phyloP scores from a whole-genome alignment of 2,113 vertebrate species.

The Bubo blakistoni region DNA sequence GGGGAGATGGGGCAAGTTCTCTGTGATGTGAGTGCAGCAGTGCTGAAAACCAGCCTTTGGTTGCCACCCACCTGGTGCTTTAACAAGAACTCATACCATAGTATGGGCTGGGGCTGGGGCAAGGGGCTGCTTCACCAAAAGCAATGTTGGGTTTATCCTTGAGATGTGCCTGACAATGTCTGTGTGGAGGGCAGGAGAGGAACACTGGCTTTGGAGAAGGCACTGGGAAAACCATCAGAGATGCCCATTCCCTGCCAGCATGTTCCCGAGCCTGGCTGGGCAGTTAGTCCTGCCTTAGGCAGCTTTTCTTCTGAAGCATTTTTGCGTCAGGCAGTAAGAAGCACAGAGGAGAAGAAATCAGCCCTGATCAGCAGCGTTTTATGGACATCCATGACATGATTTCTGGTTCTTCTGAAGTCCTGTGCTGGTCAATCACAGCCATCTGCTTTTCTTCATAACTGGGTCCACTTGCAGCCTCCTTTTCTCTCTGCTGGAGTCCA shows the following conservation, averaged over 20 bases:
- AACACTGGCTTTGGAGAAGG: background rate
- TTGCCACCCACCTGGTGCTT: background rate
- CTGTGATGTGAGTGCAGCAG: background rate
- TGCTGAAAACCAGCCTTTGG: background rate
- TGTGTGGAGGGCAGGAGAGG: background rate
- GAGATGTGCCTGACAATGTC: fast-evolving
- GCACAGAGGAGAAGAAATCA: background rate
- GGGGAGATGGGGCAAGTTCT: background rate
- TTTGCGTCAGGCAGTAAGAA: background rate
- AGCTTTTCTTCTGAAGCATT: background rate
- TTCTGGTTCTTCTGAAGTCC: background rate
- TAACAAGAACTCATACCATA: background rate
- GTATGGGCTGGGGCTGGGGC: background rate
- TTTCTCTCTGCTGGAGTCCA: background rate
- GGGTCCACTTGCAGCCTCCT: background rate
- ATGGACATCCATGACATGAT: fast-evolving
- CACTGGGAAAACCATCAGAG: background rate
- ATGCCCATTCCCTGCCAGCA: fast-evolving
- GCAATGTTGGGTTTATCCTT: background rate
- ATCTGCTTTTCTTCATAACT: background rate
- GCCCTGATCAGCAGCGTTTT: background rate
- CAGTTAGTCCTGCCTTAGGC: background rate
- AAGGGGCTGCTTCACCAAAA: background rate
- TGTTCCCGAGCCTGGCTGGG: fast-evolving
- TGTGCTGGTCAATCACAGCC: background rate